phyloP scores from a whole-genome alignment of 2,797 vertebrate species.

The Sebastes vulpes region DNA sequence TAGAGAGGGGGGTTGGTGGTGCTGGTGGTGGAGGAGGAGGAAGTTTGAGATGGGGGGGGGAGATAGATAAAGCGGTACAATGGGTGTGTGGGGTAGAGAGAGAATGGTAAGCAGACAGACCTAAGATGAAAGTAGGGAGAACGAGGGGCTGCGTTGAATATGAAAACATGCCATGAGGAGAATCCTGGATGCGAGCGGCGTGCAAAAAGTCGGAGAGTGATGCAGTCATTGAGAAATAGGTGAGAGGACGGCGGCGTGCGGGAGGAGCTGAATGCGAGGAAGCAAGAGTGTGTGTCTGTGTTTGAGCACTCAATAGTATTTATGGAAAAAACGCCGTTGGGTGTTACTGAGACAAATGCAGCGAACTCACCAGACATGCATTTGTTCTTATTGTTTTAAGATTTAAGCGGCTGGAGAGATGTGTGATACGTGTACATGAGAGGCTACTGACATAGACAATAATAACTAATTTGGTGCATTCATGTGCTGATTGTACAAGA shows the following conservation, averaged over 20 bases:
- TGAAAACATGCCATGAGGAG: slow-evolving; percentile 61
- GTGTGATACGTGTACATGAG: background rate
- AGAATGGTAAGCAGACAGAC: slow-evolving; percentile 54
- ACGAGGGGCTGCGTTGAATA: slow-evolving; percentile 47
- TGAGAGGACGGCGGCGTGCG: slow-evolving; percentile 6
- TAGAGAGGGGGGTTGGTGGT: slow-evolving; percentile 58
- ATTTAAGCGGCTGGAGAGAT: background rate
- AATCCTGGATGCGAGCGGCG: slow-evolving; percentile 50
- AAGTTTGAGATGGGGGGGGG: slow-evolving; percentile 10
- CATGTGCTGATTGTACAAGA: background rate
- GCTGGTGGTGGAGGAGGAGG: background rate
- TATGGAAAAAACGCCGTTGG: slow-evolving; percentile 15
- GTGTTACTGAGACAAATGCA: slow-evolving; percentile 15
- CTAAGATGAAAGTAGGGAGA: slow-evolving; percentile 50
- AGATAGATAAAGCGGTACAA: slow-evolving; percentile 62
- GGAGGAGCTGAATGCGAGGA: slow-evolving; percentile 12
- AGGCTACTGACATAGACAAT: background rate
- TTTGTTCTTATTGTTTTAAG: background rate
- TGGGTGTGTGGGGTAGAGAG: slow-evolving; percentile 43
- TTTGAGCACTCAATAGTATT: slow-evolving; percentile 6
- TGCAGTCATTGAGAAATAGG: slow-evolving; percentile 56
- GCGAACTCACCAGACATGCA: background rate
- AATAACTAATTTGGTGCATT: background rate
- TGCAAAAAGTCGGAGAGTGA: slow-evolving; percentile 45
- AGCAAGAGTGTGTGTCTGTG: background rate